These are phyloP conservation scores for Nemoura dubitans DNA, from an alignment of 2,888 invertebrate species.

Conservation along the genomic window DNA sequence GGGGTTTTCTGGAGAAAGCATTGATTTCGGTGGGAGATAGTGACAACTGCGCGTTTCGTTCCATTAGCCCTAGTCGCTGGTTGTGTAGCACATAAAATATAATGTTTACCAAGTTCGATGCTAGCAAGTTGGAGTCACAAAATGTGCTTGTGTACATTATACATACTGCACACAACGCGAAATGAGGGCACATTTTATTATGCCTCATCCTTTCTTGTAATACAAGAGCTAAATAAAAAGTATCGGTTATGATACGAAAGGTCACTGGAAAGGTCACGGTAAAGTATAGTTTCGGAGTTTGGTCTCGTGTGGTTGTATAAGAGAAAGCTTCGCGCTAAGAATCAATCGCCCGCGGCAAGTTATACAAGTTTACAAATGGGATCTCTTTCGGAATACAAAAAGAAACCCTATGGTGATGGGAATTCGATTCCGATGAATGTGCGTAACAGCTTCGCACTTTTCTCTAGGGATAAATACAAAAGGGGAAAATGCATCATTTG, in stretches of 20 bases:
- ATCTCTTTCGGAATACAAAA: not conserved
- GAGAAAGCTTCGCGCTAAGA: not conserved
- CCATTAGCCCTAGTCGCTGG: not conserved
- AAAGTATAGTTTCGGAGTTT: not conserved
- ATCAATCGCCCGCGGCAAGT: not conserved
- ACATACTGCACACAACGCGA: too few species aligned
- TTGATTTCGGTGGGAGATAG: not conserved
- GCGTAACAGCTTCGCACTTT: conserved; percentile 13
- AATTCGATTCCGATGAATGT: conserved; percentile 13
- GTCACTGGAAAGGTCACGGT: not conserved
- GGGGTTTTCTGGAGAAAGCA: not conserved
- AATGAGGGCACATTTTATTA: not conserved
- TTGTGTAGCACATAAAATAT: not conserved
- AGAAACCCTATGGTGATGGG: not conserved
- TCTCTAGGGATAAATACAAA: conserved; percentile 21
- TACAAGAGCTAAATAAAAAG: not conserved
- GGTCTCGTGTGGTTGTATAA: not conserved
- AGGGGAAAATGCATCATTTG: conserved; percentile 14
- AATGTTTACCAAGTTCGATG: not conserved
- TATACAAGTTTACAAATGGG: not conserved
- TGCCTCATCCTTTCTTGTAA: not conserved
- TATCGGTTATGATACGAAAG: not conserved
- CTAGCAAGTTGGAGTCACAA: too few species aligned
- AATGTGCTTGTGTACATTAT: too few species aligned
- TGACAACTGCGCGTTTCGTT: not conserved